phyloP scores from a whole-genome alignment of 1,140 invertebrate genomes.

The Wiebesia pumilae region DNA sequence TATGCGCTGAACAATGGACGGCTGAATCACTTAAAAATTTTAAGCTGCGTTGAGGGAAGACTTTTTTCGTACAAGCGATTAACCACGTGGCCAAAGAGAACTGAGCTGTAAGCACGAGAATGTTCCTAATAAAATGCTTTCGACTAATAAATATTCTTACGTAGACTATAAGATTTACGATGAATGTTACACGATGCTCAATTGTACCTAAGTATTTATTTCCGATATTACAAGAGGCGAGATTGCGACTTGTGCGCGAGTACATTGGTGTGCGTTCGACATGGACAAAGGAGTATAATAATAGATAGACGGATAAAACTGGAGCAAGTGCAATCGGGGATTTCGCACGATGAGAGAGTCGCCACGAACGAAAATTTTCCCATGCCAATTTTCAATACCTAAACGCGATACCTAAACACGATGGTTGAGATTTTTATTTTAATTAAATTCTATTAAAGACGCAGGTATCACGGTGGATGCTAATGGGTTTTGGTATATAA shows the following conservation, averaged over 20 bases:
- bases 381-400: constrained; percentile 26
- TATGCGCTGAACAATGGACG: not conserved
- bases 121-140: constrained; percentile 68
- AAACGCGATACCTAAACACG: too few species aligned
- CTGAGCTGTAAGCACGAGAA: constrained; percentile 51
- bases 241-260: constrained; percentile 12
- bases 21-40: not conserved
- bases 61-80: constrained; percentile 35
- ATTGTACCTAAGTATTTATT: constrained; percentile 49
- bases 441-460: not conserved
- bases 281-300: not conserved
- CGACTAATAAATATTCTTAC: constrained; percentile 60
- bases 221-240: constrained; percentile 28
- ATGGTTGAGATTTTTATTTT: constrained; percentile 42
- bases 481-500: constrained; percentile 49
- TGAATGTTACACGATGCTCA: constrained; percentile 45
- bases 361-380: not conserved
- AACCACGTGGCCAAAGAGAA: constrained; percentile 47
- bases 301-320: constrained; percentile 19
- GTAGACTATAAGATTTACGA: constrained; percentile 54
- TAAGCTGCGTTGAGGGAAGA: constrained; percentile 6
- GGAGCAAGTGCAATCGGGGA: constrained; percentile 50
- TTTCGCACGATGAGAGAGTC: constrained; percentile 19
- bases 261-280: not conserved
- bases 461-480: not conserved